Evolutionary conservation across 2,113 vertebrate species (phyloP), one percentile per base, ranked within the genome.

Genomic region (Cathartes aura): DNA sequence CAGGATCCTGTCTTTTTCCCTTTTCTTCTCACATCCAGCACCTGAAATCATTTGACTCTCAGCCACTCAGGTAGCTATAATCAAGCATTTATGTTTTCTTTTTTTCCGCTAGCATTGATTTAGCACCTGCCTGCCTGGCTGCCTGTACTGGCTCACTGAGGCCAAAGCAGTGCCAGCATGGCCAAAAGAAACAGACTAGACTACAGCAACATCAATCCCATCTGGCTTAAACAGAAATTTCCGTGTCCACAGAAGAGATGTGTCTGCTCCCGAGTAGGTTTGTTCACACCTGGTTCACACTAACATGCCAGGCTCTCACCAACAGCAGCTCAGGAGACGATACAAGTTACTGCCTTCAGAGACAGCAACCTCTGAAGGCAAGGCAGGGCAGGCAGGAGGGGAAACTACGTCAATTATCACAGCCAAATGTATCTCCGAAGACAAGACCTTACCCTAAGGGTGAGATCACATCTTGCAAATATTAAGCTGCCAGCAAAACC

Each of bases 231-330:
- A n/a, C 26, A 73, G 50, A 89, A 94, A 34, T 16, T 23, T 38
- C 27, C 5, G 0, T 6, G 23, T 11, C 34, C 40, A 12, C 58
- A 40, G 26, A 71, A 52, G 38, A 71, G 59, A n/a, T 0, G 0
- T 13, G 45, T 29, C 72, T 64, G 27, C 52, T 94, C n/a, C n/a
- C 4, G 3, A 3, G 8, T 2, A 58, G 15, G 30, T 58, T 73
- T 60, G 40, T 6, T 75, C 62, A 52, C 47, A 53, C 11, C 38
- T 42, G 38, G 19, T 12, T 62, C 59, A 38, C 43, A 8, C 22
- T 24, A 8, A 36, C 38, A 17, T 5, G 52, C 11, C 71, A 74
- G 34, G n/a, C 22, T 90, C 15, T 47, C 81, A 42, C 19, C n/a
- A 78, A 8, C 22, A 64, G 72, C 68, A 84, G 47, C 63, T 58